A percentile compares a stretch with the other conserved stretches of the same genome.
These are phyloP conservation scores for Propsilocerus akamusi DNA, from an alignment of 1,140 invertebrate genomes.

Conservation along the genomic window DNA sequence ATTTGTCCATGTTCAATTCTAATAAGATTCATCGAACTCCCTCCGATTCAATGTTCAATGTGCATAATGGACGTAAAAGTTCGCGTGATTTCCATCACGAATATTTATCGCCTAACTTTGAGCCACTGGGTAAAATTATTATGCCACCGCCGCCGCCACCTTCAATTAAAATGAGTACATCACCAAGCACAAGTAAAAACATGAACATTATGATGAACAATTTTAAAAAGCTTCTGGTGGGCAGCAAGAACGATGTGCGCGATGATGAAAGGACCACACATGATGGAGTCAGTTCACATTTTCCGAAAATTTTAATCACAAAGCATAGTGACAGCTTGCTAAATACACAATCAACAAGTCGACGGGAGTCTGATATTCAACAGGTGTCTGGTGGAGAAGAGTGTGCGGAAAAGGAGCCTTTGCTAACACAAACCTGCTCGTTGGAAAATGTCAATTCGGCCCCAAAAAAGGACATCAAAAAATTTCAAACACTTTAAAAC, in stretches of 20 bases:
- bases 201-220: neutral
- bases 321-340: neutral
- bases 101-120: neutral
- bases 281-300: neutral
- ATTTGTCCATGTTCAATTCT: neutral
- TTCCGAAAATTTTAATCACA: neutral
- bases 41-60: neutral
- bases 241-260: neutral
- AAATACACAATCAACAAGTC: constrained; percentile 1
- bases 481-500: neutral
- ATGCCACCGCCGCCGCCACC: neutral
- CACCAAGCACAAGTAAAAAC: neutral
- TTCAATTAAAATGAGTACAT: neutral
- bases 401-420: neutral
- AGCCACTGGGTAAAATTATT: neutral
- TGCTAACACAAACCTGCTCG: neutral
- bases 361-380: neutral
- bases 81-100: neutral
- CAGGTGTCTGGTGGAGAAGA: neutral
- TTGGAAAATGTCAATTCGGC: neutral
- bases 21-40: neutral
- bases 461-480: neutral
- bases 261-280: neutral
- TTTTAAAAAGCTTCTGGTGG: neutral
- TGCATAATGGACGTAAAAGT: neutral